These are phyloP conservation scores for Drosophila pectinifera DNA, from an alignment of 1,140 invertebrate genomes.

Conservation along the genomic window DNA sequence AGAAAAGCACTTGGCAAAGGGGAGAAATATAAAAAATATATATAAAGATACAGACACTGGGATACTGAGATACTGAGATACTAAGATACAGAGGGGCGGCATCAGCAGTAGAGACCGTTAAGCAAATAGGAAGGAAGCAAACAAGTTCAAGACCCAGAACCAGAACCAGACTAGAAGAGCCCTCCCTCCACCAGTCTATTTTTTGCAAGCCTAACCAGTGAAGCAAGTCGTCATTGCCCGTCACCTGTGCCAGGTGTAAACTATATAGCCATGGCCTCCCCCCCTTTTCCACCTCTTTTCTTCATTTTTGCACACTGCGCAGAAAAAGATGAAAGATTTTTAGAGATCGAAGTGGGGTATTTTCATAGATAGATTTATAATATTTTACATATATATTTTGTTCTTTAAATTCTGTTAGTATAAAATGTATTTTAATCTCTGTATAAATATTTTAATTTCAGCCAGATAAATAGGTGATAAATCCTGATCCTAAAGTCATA, in stretches of 20 bases:
- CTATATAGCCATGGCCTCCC: conserved; percentile 51
- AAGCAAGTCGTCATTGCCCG: conserved; percentile 72
- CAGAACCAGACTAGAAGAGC: conserved; percentile 48
- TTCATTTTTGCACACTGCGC: no score
- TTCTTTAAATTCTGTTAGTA: not conserved
- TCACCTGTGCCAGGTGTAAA: conserved; percentile 78
- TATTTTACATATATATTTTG: no score
- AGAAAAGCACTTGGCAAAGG: conserved; percentile 21
- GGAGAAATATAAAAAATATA: conserved; percentile 8
- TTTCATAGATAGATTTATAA: no score
- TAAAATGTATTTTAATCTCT: not conserved
- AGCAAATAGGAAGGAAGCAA: conserved; percentile 80
- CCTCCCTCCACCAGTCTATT: conserved; percentile 14
- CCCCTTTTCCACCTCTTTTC: conserved; percentile 4
- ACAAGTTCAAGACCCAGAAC: conserved; percentile 62
- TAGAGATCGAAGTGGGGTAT: not conserved
- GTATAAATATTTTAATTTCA: no score
- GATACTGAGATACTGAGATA: not conserved
- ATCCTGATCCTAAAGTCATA: no score
- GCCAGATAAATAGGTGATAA: not conserved
- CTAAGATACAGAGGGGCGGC: not conserved
- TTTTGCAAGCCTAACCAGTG: conserved; percentile 64
- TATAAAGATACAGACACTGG: not conserved
- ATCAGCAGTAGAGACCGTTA: conserved; percentile 49
- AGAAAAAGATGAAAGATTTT: not conserved